phyloP scores from a whole-genome alignment of 2,797 vertebrate species.

The Glossophaga mutica region DNA sequence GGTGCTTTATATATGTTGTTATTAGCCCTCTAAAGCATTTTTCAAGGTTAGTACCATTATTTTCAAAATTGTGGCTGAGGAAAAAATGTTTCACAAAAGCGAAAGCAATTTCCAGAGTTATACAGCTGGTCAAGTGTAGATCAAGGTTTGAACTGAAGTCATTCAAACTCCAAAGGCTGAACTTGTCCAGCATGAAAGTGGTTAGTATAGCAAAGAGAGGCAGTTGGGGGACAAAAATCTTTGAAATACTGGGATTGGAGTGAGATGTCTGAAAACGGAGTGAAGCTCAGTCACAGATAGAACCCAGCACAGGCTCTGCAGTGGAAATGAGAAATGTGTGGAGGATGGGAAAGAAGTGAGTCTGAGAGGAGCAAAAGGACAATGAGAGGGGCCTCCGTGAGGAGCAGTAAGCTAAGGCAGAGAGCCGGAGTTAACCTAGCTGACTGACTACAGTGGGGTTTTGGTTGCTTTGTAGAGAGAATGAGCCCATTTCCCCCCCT shows the following conservation, averaged over 20 bases:
- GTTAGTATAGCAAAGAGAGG: neutral
- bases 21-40: neutral
- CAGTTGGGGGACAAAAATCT: neutral
- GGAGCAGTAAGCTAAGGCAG: neutral
- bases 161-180: neutral
- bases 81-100: neutral
- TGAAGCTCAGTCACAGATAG: neutral
- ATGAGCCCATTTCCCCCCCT: neutral
- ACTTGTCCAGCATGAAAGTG: neutral
- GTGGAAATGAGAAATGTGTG: neutral
- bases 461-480: neutral
- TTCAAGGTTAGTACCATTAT: neutral
- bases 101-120: neutral
- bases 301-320: neutral
- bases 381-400: accelerated
- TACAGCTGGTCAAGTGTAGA: neutral
- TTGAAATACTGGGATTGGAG: neutral
- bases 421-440: neutral
- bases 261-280: neutral
- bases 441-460: neutral
- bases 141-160: neutral
- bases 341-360: neutral
- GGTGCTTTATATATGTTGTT: neutral
- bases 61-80: neutral
- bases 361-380: neutral